These are phyloP conservation scores for Melieria crassipennis DNA, from an alignment of 2,888 invertebrate genomes.

Conservation along the genomic window DNA sequence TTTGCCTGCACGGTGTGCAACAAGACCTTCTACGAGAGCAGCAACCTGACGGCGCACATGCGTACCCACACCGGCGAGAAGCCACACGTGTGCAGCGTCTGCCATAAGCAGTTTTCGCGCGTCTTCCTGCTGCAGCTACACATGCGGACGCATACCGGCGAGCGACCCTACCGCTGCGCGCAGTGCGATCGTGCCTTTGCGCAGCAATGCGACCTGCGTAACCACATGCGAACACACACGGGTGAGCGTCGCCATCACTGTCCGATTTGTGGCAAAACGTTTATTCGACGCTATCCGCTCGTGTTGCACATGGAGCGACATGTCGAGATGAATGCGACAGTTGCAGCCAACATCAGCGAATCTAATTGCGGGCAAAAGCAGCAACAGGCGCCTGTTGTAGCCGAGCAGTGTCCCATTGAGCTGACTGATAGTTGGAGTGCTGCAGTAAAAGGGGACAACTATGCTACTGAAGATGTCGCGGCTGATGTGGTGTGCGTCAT, in stretches of 20 bases:
- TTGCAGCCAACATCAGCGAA: background rate
- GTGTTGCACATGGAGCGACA: constrained; percentile 37
- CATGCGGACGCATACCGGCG: constrained; percentile 58
- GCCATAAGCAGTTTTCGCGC: constrained; percentile 56
- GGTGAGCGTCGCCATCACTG: constrained; percentile 57
- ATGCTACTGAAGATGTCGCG: constrained; percentile 3
- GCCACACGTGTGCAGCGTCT: constrained; percentile 58
- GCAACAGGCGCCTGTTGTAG: background rate
- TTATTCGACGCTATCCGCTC: constrained; percentile 51
- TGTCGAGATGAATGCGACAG: background rate
- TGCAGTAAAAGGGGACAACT: constrained; percentile 7
- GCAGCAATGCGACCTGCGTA: constrained; percentile 62
- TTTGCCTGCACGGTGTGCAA: constrained; percentile 55
- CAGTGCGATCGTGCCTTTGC: constrained; percentile 50
- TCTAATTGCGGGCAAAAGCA: background rate
- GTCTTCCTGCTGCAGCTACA: constrained; percentile 67
- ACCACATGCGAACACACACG: constrained; percentile 62
- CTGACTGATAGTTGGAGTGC: no score
- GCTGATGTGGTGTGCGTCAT: background rate
- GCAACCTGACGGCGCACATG: constrained; percentile 59
- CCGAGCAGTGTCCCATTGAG: background rate
- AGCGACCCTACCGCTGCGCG: constrained; percentile 41
- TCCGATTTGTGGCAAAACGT: constrained; percentile 53
- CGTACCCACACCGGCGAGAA: constrained; percentile 59
- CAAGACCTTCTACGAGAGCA: constrained; percentile 56